These are phyloP conservation scores for Cyclopterus lumpus DNA, from an alignment of 2,797 vertebrate genomes.

Conservation along the genomic window DNA sequence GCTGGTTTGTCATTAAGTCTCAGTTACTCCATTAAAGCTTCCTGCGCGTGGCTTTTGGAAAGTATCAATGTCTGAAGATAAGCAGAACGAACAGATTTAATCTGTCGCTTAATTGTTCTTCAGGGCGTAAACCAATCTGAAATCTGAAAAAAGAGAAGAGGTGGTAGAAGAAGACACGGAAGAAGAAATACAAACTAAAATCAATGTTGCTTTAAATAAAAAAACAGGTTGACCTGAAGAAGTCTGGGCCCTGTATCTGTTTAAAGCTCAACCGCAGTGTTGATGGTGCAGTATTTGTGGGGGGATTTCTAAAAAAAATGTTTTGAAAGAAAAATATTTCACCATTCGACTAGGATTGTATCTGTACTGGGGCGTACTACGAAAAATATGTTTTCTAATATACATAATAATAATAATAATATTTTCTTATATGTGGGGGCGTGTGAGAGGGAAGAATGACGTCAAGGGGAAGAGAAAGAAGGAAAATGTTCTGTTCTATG, in stretches of 20 bases:
- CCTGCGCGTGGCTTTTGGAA: constrained; percentile 35
- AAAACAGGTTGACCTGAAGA: constrained; percentile 1
- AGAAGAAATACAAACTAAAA: not conserved
- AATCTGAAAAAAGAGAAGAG: not conserved
- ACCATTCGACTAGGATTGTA: not conserved
- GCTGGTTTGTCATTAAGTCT: constrained; percentile 54
- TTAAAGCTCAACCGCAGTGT: not conserved
- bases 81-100: constrained; percentile 32
- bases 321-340: not conserved
- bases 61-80: constrained; percentile 26
- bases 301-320: not conserved
- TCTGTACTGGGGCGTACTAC: no score
- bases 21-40: constrained; percentile 49
- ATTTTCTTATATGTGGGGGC: not conserved
- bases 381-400: not conserved
- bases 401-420: no score
- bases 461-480: not conserved
- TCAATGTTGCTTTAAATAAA: not conserved
- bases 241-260: not conserved
- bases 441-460: not conserved
- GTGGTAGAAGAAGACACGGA: not conserved
- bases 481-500: not conserved
- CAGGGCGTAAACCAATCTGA: not conserved
- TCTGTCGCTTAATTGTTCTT: not conserved
- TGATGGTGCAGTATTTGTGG: not conserved